These are phyloP conservation scores for Papilio polyxenes DNA, from an alignment of 1,140 invertebrate species.

Conservation along the genomic window DNA sequence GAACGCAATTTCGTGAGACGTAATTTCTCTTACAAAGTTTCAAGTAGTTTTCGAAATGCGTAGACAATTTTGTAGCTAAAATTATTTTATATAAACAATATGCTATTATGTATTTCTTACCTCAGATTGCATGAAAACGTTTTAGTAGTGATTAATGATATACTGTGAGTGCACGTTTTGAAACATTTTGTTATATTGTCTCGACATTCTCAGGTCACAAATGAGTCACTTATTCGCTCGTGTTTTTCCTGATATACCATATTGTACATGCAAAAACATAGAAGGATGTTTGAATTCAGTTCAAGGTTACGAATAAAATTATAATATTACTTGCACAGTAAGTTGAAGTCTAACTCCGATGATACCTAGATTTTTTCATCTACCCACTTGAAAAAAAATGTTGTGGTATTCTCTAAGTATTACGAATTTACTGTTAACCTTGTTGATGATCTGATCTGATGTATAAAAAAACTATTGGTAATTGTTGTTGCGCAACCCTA, in stretches of 20 bases:
- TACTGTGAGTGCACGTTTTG: neutral
- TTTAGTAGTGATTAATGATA: neutral
- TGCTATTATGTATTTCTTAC: neutral
- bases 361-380: neutral
- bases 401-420: neutral
- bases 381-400: neutral
- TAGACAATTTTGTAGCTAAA: neutral
- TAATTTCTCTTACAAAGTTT: conserved; percentile 16
- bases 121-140: neutral
- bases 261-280: neutral
- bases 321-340: neutral
- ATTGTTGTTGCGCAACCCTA: conserved; percentile 20
- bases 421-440: neutral
- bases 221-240: neutral
- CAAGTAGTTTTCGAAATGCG: neutral
- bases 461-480: neutral
- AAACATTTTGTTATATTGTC: neutral
- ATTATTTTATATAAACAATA: neutral
- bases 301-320: neutral
- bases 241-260: neutral
- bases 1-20: conserved; percentile 4
- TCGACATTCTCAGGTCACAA: neutral
- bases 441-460: neutral
- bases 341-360: neutral
- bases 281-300: neutral